Percentiles rank a stretch among this genome's conserved stretches.
Evolutionary conservation across 2,113 vertebrate species (phyloP).

Genomic region (Halichoerus grypus): DNA sequence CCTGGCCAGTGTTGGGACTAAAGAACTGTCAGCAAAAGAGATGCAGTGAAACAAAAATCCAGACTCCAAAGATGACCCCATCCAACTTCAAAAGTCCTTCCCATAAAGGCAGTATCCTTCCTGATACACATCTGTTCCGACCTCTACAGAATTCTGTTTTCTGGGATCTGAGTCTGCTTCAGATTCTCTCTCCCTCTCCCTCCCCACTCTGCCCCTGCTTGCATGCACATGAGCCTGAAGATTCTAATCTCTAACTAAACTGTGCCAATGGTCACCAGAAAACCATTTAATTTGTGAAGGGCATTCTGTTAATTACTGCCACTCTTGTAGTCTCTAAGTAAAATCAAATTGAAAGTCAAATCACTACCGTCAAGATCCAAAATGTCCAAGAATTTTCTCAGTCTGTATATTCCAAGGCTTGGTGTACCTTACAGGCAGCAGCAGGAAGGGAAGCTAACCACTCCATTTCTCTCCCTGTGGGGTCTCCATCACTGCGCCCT

Average conservation of each 20-base stretch:
- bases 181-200: too few species aligned
- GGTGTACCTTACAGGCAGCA: neutral
- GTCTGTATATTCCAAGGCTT: neutral
- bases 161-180: neutral
- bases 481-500: slow-evolving; percentile 6
- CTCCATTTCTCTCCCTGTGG: neutral
- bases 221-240: neutral
- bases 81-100: neutral
- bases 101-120: neutral
- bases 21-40: neutral
- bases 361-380: neutral
- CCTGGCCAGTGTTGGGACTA: neutral
- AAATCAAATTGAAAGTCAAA: neutral
- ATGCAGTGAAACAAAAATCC: neutral
- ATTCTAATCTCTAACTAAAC: neutral
- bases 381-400: neutral
- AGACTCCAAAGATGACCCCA: neutral
- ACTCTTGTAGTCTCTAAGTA: neutral
- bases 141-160: neutral
- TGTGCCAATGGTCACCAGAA: neutral
- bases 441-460: neutral
- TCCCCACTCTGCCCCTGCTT: too few species aligned
- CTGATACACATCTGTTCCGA: neutral
- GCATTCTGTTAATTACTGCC: neutral
- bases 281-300: neutral